Base-by-base conservation (phyloP, 2,797 vertebrate species). In the Crenichthys baileyi region DNA sequence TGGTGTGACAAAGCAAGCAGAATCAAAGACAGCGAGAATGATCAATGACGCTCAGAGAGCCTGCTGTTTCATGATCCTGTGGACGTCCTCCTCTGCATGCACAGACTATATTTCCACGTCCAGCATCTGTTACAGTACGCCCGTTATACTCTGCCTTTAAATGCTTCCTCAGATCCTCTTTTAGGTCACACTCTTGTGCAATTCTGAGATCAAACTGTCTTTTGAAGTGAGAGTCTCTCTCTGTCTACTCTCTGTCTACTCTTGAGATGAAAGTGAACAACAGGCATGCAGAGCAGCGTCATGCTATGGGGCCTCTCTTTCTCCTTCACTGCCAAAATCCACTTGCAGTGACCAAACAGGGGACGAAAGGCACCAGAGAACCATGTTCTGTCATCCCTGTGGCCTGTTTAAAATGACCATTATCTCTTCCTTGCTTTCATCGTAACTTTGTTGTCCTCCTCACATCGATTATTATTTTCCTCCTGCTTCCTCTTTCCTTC, bases 161-260 rank as follows among this genome's bases (percentile, higher is more conserved):
- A 86, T 67, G 85, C 88, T 83, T 81, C 87, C 85, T 92, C 89
- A 89, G 91, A 93, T 89, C 86, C 85, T 79, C 87, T 87, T 89
- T 90, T 90, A 85, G 90, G 84, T 78, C 79, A 85, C 61, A 83
- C 84, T 89, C 88, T 79, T 85, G 90, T 91, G 89, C 90, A 83
- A 89, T 90, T 88, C 83, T 82, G 83, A 94, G 92, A 95, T 95
- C 94, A 95, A 95, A 95, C 93, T 86, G 79, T 78, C 92, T 91
- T 94, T 94, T 94, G 94, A 95, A 95, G 94, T 91, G 81, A 80
- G 82, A 85, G 85, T 87, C 85, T 80, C 86, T 84, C 87, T 79
- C 83, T 83, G 85, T 87, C 82, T 83, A 87, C 81, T 85, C 82
- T 93, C 90, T 85, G 89, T 92, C 88, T 92, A n/a, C 84, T 92